Conservation (phyloP, 2,888 invertebrate genomes). For the Teleiodes luculella region DNA sequence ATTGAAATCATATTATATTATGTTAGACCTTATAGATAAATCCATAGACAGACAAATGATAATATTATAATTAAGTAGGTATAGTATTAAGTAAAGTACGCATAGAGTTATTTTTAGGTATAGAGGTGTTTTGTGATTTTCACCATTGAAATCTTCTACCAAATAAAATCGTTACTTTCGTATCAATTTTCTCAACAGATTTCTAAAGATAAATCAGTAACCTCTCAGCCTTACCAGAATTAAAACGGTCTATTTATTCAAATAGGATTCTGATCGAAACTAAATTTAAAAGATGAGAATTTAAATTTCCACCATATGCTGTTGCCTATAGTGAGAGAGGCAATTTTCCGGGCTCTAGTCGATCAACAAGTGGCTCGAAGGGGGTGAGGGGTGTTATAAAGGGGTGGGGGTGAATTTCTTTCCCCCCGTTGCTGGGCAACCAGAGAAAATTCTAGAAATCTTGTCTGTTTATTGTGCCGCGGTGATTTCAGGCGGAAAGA, state of each 20-base stretch:
- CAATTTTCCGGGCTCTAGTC: slow-evolving; percentile 27
- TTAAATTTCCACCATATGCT: not conserved
- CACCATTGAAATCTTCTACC: too few relatives aligned
- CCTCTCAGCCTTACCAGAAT: too few relatives aligned
- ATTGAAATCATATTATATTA: too few relatives aligned
- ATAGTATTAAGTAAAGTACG: too few relatives aligned
- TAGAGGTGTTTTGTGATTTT: too few relatives aligned
- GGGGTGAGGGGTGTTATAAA: slow-evolving; percentile 13
- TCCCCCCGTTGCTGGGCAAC: slow-evolving; percentile 32
- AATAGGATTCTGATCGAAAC: not conserved
- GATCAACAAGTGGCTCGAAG: slow-evolving; percentile 44
- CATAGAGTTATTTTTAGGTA: too few relatives aligned
- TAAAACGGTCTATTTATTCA: not conserved
- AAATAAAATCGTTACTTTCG: too few relatives aligned
- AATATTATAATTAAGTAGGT: too few relatives aligned
- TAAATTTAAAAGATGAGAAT: not conserved
- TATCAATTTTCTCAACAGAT: too few relatives aligned
- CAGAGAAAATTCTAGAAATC: slow-evolving; percentile 17
- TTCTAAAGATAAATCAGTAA: not conserved
- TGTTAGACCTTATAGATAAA: too few relatives aligned
- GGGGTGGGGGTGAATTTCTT: slow-evolving; percentile 15
- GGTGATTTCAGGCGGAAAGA: not conserved
- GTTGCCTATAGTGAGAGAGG: slow-evolving; percentile 4
- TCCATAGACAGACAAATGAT: too few relatives aligned
- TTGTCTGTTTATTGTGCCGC: not conserved